Evolutionary conservation across 2,888 invertebrate species (phyloP).

Genomic region (Urechis unicinctus): DNA sequence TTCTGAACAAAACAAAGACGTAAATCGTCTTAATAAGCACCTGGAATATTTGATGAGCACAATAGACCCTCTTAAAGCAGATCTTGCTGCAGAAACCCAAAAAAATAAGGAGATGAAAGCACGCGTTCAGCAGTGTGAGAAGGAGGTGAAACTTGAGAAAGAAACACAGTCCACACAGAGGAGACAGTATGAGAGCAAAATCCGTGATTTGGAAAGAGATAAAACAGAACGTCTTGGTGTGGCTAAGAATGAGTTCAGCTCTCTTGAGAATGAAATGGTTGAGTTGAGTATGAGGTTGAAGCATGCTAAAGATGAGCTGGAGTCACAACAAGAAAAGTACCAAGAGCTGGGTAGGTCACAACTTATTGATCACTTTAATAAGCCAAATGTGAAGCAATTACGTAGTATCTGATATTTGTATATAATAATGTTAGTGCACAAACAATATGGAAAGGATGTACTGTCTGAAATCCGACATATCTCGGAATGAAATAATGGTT

Average conservation of each 20-base stretch:
- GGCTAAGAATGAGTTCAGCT: too few relatives aligned
- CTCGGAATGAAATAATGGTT: too few relatives aligned
- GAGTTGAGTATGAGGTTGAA: conserved; percentile 28
- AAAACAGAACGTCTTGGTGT: not conserved
- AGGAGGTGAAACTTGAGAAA: conserved; percentile 22
- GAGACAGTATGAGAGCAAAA: conserved; percentile 34
- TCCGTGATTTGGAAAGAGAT: conserved; percentile 31
- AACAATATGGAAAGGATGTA: too few relatives aligned
- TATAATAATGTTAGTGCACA: too few relatives aligned
- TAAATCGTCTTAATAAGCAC: conserved; percentile 37
- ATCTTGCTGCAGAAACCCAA: conserved; percentile 29
- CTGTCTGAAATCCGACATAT: too few relatives aligned
- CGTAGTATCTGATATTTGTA: too few relatives aligned
- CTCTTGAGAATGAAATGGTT: conserved; percentile 24
- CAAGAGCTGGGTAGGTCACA: conserved; percentile 27
- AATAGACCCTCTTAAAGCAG: conserved; percentile 34
- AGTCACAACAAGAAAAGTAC: conserved; percentile 26
- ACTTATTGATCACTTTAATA: not conserved
- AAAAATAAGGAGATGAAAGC: conserved; percentile 31
- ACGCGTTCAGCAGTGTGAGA: conserved; percentile 15
- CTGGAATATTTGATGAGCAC: conserved; percentile 25
- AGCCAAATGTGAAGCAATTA: not conserved
- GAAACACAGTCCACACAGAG: conserved; percentile 28
- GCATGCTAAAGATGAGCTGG: conserved; percentile 25
- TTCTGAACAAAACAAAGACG: conserved; percentile 43